Evolutionary conservation across 1,140 invertebrate genomes (phyloP).

Genomic region (Nephila pilipes): DNA sequence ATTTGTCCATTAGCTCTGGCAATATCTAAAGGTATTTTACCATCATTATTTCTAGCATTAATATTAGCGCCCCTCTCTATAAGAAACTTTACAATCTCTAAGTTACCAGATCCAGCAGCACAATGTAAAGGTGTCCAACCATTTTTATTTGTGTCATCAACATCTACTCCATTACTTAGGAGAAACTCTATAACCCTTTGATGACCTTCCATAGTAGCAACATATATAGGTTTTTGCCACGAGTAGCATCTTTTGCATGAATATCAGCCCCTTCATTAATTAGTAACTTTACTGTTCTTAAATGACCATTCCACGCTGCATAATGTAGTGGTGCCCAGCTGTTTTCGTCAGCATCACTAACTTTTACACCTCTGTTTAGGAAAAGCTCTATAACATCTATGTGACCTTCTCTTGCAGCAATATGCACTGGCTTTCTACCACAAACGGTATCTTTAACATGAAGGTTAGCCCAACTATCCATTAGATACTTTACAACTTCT

Average conservation of each 20-base stretch:
- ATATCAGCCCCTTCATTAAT: too few relatives aligned
- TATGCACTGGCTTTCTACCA: background rate
- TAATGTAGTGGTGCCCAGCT: background rate
- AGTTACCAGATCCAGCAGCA: background rate
- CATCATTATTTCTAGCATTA: constrained; percentile 88
- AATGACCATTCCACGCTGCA: background rate
- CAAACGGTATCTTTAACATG: background rate
- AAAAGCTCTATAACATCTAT: background rate
- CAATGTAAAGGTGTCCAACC: background rate
- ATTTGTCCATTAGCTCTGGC: too few relatives aligned
- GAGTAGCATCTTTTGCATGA: too few relatives aligned
- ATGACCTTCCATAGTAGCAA: background rate
- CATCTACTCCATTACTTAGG: background rate
- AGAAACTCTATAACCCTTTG: background rate
- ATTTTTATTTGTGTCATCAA: background rate
- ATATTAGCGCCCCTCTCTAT: constrained; percentile 95
- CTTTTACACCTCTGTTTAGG: background rate
- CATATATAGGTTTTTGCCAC: background rate
- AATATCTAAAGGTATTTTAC: too few relatives aligned
- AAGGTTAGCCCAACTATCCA: background rate
- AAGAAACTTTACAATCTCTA: constrained; percentile 86
- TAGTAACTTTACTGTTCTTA: background rate
- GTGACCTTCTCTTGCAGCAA: background rate
- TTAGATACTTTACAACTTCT: background rate
- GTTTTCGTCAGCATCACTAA: background rate